These are phyloP conservation scores for Anabacerthia variegaticeps DNA, from an alignment of 2,797 vertebrate species.

Conservation along the genomic window DNA sequence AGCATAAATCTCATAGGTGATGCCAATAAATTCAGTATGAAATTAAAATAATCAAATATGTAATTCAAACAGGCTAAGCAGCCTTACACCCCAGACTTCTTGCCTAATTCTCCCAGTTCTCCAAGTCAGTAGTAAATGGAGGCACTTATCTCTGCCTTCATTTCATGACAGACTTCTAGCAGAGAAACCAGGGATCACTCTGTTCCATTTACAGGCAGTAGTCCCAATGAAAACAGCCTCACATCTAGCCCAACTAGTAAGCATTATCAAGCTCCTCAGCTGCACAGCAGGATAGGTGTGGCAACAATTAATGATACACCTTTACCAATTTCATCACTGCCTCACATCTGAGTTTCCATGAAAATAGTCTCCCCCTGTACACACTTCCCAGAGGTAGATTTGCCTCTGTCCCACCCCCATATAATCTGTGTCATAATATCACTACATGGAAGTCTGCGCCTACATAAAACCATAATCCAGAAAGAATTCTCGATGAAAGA, in stretches of 20 bases:
- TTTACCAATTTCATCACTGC: neutral
- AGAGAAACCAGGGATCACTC: accelerated
- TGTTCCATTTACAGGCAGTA: neutral
- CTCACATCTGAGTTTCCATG: neutral
- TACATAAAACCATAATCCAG: neutral
- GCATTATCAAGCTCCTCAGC: neutral
- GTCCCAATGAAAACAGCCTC: neutral
- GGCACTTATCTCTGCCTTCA: neutral
- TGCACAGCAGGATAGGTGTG: neutral
- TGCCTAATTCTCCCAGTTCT: neutral
- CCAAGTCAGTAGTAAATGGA: neutral
- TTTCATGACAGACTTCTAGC: neutral
- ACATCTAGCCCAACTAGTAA: neutral
- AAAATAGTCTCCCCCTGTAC: neutral
- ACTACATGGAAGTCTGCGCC: neutral
- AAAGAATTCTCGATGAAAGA: neutral
- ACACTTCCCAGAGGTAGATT: neutral
- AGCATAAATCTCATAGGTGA: neutral
- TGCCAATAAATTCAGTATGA: neutral
- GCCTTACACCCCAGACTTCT: neutral
- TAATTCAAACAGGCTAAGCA: neutral
- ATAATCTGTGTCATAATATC: neutral
- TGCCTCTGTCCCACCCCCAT: neutral
- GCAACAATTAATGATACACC: neutral
- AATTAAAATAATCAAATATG: neutral